Evolutionary conservation across 37 sponge, comb jelly and placozoan genomes (phyloP).

Genomic region (Petrosia ficiformis): DNA sequence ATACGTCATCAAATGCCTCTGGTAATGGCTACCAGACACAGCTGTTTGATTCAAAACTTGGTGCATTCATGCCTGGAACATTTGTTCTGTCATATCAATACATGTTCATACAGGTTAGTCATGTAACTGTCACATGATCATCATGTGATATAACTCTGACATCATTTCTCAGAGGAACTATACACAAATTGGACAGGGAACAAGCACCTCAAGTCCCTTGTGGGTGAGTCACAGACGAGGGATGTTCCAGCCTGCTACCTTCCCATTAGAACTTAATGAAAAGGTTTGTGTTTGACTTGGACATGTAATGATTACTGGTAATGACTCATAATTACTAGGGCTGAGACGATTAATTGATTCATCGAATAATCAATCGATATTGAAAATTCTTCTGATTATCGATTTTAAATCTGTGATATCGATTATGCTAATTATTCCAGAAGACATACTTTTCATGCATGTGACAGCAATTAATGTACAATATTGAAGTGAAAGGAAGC

Average conservation of each 20-base stretch:
- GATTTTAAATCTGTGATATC: too few relatives aligned
- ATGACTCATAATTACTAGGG: not conserved
- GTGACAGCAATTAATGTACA: too few relatives aligned
- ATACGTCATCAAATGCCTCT: not conserved
- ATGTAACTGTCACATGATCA: not conserved
- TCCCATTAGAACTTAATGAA: constrained; percentile 17
- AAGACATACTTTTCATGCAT: too few relatives aligned
- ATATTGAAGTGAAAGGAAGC: too few relatives aligned
- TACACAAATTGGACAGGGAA: not conserved
- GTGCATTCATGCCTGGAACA: constrained; percentile 23
- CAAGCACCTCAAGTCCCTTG: constrained; percentile 28
- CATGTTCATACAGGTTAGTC: constrained; percentile 61
- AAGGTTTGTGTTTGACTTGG: constrained; percentile 12
- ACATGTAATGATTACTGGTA: not conserved
- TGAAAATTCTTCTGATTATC: too few relatives aligned
- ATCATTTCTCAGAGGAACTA: constrained; percentile 2
- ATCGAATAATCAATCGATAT: too few relatives aligned
- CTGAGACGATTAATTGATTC: too few relatives aligned
- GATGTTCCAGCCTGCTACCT: constrained; percentile 40
- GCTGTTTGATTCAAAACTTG: constrained; percentile 16
- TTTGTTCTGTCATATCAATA: constrained; percentile 36
- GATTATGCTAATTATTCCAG: too few relatives aligned
- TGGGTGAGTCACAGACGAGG: constrained; percentile 44
- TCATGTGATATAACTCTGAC: not conserved
- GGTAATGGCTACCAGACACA: not conserved